Percentiles rank a stretch among this genome's conserved stretches.
phyloP scores from a whole-genome alignment of 2,888 invertebrate species.

The Germaria angustata region DNA sequence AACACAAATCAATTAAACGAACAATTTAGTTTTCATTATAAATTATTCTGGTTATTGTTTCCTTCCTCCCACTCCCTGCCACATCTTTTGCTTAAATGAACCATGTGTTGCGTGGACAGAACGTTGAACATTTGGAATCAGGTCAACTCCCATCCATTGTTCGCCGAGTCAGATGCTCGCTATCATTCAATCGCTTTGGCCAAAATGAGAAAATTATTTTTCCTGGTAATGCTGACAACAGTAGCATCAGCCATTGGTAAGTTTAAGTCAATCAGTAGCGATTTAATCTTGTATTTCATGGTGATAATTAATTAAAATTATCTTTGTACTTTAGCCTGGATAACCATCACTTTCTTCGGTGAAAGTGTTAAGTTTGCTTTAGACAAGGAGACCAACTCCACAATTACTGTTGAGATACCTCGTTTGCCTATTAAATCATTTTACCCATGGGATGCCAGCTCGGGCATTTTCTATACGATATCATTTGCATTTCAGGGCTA shows the following conservation, averaged over 20 bases:
- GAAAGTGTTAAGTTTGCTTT: conserved; percentile 86
- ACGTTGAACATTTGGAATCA: conserved; percentile 92
- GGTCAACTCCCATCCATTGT: conserved; percentile 90
- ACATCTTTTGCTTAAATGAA: neutral
- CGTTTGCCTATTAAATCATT: conserved; percentile 87
- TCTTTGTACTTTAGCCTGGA: conserved; percentile 83
- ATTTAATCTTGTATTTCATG: neutral
- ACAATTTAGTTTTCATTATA: conserved; percentile 64
- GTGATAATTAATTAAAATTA: conserved; percentile 26
- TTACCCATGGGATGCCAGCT: conserved; percentile 89
- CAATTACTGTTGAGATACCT: conserved; percentile 85
- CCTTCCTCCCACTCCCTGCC: neutral
- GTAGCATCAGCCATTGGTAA: conserved; percentile 83
- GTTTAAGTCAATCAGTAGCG: conserved; percentile 69
- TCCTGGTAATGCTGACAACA: conserved; percentile 84
- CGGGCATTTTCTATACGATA: conserved; percentile 85
- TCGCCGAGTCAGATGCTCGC: conserved; percentile 89
- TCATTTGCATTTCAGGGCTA: conserved; percentile 86
- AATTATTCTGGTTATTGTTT: conserved; percentile 14
- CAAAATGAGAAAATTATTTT: conserved; percentile 87
- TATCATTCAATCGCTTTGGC: conserved; percentile 87
- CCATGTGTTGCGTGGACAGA: conserved; percentile 77
- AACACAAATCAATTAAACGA: conserved; percentile 60
- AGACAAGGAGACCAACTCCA: conserved; percentile 87
- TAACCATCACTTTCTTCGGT: conserved; percentile 89